Conservation (phyloP, 1,140 invertebrate genomes). For the Caerostris extrusa region DNA sequence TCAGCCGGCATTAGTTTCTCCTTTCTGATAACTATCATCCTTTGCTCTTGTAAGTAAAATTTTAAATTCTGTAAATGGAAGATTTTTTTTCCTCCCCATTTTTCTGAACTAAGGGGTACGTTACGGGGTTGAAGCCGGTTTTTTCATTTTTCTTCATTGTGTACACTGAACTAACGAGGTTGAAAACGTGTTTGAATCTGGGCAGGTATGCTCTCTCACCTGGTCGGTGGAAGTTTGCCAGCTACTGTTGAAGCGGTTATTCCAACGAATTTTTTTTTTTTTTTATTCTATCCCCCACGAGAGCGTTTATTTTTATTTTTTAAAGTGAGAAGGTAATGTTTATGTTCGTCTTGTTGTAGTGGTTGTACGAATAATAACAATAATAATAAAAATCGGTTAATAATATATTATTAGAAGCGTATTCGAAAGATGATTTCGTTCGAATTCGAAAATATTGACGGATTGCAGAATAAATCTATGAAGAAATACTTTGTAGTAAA, state of each 20-base stretch:
- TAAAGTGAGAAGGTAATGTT: no score
- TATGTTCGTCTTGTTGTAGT: no score
- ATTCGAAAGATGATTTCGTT: no score
- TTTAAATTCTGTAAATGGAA: background rate
- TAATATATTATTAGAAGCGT: no score
- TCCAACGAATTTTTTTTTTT: background rate
- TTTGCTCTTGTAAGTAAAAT: conserved; percentile 56
- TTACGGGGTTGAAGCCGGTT: conserved; percentile 7
- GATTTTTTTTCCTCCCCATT: conserved; percentile 7
- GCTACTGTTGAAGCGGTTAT: background rate
- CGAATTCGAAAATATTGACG: no score
- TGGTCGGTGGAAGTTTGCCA: conserved; percentile 21
- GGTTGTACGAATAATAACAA: no score
- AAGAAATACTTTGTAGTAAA: no score
- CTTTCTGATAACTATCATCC: conserved; percentile 9
- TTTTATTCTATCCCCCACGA: no score
- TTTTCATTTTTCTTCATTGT: background rate
- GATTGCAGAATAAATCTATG: no score
- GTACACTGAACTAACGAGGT: conserved; percentile 7
- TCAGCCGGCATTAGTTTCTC: conserved; percentile 32
- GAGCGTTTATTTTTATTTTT: no score
- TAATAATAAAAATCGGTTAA: no score
- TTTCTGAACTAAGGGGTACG: background rate
- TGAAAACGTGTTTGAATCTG: conserved; percentile 47
- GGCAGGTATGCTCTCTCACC: conserved; percentile 46